phyloP scores from a whole-genome alignment of 2,888 invertebrate species.

The Ornithoptera alexandrae region DNA sequence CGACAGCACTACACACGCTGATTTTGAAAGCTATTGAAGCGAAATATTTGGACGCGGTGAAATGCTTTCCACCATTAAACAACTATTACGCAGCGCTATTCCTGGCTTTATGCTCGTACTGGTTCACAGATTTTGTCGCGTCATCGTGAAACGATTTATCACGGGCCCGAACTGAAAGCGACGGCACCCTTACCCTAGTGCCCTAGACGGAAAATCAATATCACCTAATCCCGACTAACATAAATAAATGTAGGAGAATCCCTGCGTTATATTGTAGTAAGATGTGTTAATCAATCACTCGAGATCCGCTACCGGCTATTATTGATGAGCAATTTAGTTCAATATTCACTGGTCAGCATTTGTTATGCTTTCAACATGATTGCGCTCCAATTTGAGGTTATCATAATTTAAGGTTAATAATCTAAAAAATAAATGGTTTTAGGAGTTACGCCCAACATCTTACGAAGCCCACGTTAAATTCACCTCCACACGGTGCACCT shows the following conservation, averaged over 20 bases:
- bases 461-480: no score
- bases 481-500: no score
- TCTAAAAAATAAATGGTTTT: neutral
- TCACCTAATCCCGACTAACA: conserved; percentile 35
- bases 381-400: neutral
- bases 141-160: conserved; percentile 63
- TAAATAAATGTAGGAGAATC: conserved; percentile 37
- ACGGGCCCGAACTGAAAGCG: conserved; percentile 41
- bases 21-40: conserved; percentile 25
- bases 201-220: conserved; percentile 66
- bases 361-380: neutral
- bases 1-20: conserved; percentile 10
- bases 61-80: conserved; percentile 21
- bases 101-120: conserved; percentile 17
- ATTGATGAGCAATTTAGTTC: conserved; percentile 29
- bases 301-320: conserved; percentile 30
- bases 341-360: conserved; percentile 6
- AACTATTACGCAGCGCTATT: conserved; percentile 28
- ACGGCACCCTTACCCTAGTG: conserved; percentile 50
- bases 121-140: conserved; percentile 52
- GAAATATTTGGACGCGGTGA: conserved; percentile 15
- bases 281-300: conserved; percentile 30
- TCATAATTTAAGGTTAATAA: neutral
- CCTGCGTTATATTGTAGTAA: conserved; percentile 36
- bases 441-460: no score